Evolutionary conservation across 2,113 vertebrate genomes (phyloP), one percentile per base, ranked within the genome.

Genomic region (Nyctereutes procyonoides): DNA sequence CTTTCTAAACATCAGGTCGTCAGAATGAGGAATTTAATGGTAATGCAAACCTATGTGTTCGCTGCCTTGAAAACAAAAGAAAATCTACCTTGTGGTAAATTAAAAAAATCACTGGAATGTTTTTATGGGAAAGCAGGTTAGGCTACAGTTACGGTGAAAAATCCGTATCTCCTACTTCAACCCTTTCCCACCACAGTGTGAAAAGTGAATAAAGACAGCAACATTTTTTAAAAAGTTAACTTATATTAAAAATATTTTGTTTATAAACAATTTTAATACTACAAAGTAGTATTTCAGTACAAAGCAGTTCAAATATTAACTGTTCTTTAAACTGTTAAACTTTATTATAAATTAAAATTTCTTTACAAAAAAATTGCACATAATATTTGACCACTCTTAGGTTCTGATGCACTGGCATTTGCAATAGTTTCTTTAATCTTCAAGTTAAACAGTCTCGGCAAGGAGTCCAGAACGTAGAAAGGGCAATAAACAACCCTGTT

Each of bases 361-460:
- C 99, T 99, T 99, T 98, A 99, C 98, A 99, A 99, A 99, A 98
- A 99, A 99, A 99, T 99, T 99, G 99, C 99, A 99, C 99, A 99
- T 99, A 98, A 97, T 98, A 98, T 98, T 98, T 99, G 98, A 99
- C 98, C 99, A 99, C 99, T 99, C 99, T 99, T 98, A 99, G 98
- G 98, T 98, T 99, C 98, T 98, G 98, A 99, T 99, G 99, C 98
- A 98, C 99, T 99, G 98, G 99, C 98, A 99, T 99, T 98, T 98
- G 98, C 98, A 98, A 99, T 98, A 98, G 98, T 98, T 99, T 99
- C 98, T 99, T 99, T 99, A 98, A 98, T 99, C 98, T 99, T 99
- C 99, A 99, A 99, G 98, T 98, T 98, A 98, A 98, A 99, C 99
- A 99, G 99, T 99, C 99, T 99, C 99, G 98, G 99, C 98, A 98